Evolutionary conservation across 1,140 invertebrate species (phyloP), one percentile per base, ranked within the genome.

Genomic region (Cydia pomonella): DNA sequence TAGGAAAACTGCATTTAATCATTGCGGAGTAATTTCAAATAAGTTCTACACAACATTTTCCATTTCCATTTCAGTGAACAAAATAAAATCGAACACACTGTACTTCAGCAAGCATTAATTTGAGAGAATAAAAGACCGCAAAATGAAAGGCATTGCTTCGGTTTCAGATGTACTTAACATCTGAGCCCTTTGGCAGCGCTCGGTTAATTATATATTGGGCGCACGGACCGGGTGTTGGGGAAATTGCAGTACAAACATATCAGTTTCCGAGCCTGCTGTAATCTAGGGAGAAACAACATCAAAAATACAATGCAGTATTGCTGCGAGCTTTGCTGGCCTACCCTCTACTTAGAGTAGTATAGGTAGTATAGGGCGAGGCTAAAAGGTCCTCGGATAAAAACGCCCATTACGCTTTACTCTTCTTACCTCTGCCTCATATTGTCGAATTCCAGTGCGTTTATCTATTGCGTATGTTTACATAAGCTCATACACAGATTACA

Each of bases 111-210:
- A 79, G 77, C 79, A 77, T 82, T 84, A 87, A 85, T 83, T 87
- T 82, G 79, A 75, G 73, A 66, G 71, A 72, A 69, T 38, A n/a
- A 69, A 69, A 69, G 64, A 69, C 33, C 64, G n/a, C 76, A 72
- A 80, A 87, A 85, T 87, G 81, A 84, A 82, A 84, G 84, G 81
- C 78, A 78, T 75, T 79, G 78, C 75, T 84, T 79, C 77, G 79
- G 79, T 81, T 84, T 81, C 76, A 69, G 77, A 66, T 76, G 78
- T 82, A 77, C 75, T 79, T 82, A 85, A 72, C 80, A 83, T 81
- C 78, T 75, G 79, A 83, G 81, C 80, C 82, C 81, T 81, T 76
- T 78, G 77, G 78, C 78, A 80, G 73, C 78, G 62, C 71, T 76
- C 21, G 21, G 79, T 81, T 86, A 85, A 87, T 87, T 85, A n/a